phyloP scores from a whole-genome alignment of 1,140 invertebrate species.

The Drosophila sturtevanti region DNA sequence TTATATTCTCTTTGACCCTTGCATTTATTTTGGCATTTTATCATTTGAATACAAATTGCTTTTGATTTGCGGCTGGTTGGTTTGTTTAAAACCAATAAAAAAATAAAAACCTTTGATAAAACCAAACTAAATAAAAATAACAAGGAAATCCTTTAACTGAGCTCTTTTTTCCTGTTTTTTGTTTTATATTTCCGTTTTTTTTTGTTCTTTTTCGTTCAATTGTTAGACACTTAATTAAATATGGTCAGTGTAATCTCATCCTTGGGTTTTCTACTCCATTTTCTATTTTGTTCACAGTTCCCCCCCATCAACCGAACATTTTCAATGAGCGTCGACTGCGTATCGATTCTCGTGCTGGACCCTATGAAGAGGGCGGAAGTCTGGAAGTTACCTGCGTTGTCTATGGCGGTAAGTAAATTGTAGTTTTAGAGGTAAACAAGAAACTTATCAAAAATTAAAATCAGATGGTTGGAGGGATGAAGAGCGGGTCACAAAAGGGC shows the following conservation, averaged over 20 bases:
- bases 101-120: neutral
- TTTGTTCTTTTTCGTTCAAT: neutral
- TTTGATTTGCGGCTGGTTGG: slow-evolving; percentile 56
- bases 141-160: neutral
- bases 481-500: neutral
- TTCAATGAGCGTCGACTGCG: slow-evolving; percentile 90
- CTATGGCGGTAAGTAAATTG: slow-evolving; percentile 88
- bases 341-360: slow-evolving; percentile 89
- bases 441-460: slow-evolving; percentile 67
- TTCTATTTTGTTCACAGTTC: slow-evolving; percentile 86
- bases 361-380: slow-evolving; percentile 92
- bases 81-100: slow-evolving; percentile 9
- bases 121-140: neutral
- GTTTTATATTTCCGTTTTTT: neutral
- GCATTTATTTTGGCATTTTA: slow-evolving; percentile 13
- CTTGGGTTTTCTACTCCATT: neutral
- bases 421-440: slow-evolving; percentile 12
- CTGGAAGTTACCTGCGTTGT: slow-evolving; percentile 93
- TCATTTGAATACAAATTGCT: slow-evolving; percentile 48
- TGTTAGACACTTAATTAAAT: slow-evolving; percentile 10
- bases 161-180: neutral
- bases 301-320: slow-evolving; percentile 91
- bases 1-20: slow-evolving; percentile 36
- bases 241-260: neutral
- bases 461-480: slow-evolving; percentile 16